Percentiles rank a stretch among this genome's conserved stretches.
Conservation (phyloP, 2,888 invertebrate genomes). For the Aproaerema taeniolella region DNA sequence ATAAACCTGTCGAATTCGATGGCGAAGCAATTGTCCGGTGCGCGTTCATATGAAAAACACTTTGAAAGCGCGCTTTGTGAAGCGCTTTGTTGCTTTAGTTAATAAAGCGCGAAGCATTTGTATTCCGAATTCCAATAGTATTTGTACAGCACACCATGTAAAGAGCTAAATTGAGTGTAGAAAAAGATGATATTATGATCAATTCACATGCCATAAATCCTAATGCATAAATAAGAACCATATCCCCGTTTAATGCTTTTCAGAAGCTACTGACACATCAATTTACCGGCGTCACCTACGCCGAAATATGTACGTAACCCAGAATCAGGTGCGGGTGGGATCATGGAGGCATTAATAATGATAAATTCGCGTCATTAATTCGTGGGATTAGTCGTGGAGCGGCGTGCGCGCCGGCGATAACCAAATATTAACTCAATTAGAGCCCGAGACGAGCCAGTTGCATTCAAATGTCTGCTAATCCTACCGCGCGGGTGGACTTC, state of each 20-base stretch:
- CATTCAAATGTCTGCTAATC: slow-evolving; percentile 69
- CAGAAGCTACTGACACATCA: too few species aligned
- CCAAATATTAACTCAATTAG: slow-evolving; percentile 79
- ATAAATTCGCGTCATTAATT: slow-evolving; percentile 75
- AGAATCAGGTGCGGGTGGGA: slow-evolving; percentile 58
- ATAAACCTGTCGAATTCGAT: slow-evolving; percentile 65
- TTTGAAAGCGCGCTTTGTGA: background rate
- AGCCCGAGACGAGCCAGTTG: slow-evolving; percentile 48
- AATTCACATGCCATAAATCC: background rate
- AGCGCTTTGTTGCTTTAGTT: background rate
- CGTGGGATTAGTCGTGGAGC: slow-evolving; percentile 62
- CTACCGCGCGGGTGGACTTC: slow-evolving; percentile 23
- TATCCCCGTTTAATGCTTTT: background rate
- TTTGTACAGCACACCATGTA: background rate
- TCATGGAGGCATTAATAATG: slow-evolving; percentile 71
- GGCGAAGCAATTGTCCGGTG: slow-evolving; percentile 36
- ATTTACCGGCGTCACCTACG: background rate
- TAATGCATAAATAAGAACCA: background rate
- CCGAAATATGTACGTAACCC: slow-evolving; percentile 22
- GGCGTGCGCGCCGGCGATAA: slow-evolving; percentile 72
- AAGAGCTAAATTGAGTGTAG: background rate
- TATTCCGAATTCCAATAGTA: background rate
- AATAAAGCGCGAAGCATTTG: background rate
- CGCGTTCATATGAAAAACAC: slow-evolving; percentile 23
- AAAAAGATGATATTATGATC: background rate